Evolutionary conservation across 2,888 invertebrate genomes (phyloP).

Genomic region (Eupelmus urozonus): DNA sequence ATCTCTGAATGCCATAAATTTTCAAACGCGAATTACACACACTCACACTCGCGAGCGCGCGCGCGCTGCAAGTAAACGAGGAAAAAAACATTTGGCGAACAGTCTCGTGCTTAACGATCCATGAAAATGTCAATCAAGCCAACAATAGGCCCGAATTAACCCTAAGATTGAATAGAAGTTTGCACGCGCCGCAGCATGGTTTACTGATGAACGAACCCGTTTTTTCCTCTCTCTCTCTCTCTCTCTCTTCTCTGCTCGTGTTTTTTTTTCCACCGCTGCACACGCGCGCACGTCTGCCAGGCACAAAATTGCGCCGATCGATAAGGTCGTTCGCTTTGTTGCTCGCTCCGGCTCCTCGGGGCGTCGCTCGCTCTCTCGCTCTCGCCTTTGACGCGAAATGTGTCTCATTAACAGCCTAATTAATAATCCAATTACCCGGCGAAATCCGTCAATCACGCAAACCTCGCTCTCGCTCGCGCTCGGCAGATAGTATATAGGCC

Average conservation of each 20-base stretch:
- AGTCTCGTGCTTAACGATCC: slow-evolving; percentile 60
- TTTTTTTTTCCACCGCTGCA: slow-evolving; percentile 20
- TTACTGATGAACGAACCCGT: slow-evolving; percentile 58
- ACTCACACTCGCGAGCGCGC: too few relatives aligned
- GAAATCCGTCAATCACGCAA: slow-evolving; percentile 64
- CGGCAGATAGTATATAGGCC: slow-evolving; percentile 24
- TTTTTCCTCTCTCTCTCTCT: slow-evolving; percentile 38
- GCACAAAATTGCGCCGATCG: slow-evolving; percentile 60
- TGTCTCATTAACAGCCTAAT: slow-evolving; percentile 76
- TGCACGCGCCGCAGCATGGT: slow-evolving; percentile 46
- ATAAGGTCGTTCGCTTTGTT: slow-evolving; percentile 63
- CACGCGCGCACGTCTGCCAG: slow-evolving; percentile 39
- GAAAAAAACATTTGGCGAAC: slow-evolving; percentile 51
- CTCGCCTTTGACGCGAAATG: slow-evolving; percentile 67
- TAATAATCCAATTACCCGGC: slow-evolving; percentile 76
- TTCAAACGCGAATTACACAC: slow-evolving; percentile 48
- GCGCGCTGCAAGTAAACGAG: not conserved
- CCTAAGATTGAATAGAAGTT: slow-evolving; percentile 59
- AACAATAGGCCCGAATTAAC: slow-evolving; percentile 59
- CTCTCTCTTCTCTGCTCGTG: slow-evolving; percentile 17
- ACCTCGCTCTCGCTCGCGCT: too few relatives aligned
- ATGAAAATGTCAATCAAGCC: slow-evolving; percentile 61
- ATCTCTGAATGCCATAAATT: slow-evolving; percentile 51
- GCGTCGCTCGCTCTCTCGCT: not conserved
- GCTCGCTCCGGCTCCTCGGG: slow-evolving; percentile 46